Evolutionary conservation across 2,888 invertebrate species (phyloP).

Genomic region (Timandra comae): DNA sequence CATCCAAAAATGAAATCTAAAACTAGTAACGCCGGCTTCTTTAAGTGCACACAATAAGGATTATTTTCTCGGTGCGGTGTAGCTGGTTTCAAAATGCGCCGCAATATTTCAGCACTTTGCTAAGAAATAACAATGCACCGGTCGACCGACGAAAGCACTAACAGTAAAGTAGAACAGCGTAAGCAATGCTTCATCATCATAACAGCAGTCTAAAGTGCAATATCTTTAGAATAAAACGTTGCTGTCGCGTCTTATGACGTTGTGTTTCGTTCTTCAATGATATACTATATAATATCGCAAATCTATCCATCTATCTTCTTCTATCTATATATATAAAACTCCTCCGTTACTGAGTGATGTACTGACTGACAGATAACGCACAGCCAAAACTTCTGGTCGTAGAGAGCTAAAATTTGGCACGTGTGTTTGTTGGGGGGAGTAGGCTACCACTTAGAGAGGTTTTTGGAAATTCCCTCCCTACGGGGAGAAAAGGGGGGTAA

Average conservation of each 20-base stretch:
- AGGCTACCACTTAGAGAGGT: no score
- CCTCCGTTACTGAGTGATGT: no score
- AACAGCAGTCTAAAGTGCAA: conserved; percentile 30
- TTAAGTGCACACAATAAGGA: conserved; percentile 26
- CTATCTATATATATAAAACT: no score
- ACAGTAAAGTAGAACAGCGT: conserved; percentile 49
- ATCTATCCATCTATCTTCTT: no score
- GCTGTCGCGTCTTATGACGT: conserved; percentile 9
- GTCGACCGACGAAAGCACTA: conserved; percentile 53
- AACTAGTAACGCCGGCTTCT: conserved; percentile 41
- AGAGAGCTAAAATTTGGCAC: no score
- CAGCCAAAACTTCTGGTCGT: no score
- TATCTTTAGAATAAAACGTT: conserved; percentile 22
- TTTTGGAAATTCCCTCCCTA: no score
- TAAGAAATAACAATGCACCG: conserved; percentile 68
- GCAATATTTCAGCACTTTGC: conserved; percentile 66
- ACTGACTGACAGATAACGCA: no score
- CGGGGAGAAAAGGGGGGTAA: no score
- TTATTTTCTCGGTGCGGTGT: conserved; percentile 21
- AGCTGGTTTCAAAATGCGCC: conserved; percentile 39
- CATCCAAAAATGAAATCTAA: conserved; percentile 42
- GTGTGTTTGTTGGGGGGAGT: no score
- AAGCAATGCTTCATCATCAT: conserved; percentile 57
- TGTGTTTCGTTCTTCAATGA: conserved; percentile 12
- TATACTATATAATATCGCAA: no score